A percentile compares a stretch with the other conserved stretches of the same genome.
These are phyloP conservation scores for Drosophila littoralis DNA, from an alignment of 1,140 invertebrate genomes.

Conservation along the genomic window DNA sequence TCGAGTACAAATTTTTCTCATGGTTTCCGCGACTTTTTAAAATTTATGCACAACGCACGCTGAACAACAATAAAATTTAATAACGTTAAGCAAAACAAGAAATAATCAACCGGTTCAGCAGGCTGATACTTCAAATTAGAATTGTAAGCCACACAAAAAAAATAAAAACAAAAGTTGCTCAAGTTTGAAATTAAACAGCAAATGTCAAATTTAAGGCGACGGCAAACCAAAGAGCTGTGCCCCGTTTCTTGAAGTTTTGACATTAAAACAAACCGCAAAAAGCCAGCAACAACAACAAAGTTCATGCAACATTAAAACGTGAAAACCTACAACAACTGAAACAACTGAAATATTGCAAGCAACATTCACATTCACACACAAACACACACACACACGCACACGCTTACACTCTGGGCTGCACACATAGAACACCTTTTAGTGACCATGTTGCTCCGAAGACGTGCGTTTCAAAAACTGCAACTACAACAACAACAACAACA, in stretches of 20 bases:
- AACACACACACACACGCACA: constrained; percentile 23
- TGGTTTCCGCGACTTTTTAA: constrained; percentile 47
- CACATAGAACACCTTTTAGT: constrained; percentile 45
- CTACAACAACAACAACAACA: constrained; percentile 34
- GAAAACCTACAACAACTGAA: constrained; percentile 59
- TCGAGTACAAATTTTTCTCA: constrained; percentile 4
- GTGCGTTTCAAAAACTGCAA: constrained; percentile 68
- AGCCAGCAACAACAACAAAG: constrained; percentile 50
- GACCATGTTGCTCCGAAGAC: constrained; percentile 64
- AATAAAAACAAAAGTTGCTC: constrained; percentile 16
- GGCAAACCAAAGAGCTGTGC: constrained; percentile 39
- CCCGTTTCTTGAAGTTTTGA: constrained; percentile 55
- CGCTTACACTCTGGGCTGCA: neutral
- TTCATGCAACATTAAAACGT: constrained; percentile 66
- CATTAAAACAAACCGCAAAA: constrained; percentile 50
- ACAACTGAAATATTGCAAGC: constrained; percentile 63
- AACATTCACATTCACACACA: constrained; percentile 55
- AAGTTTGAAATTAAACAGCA: constrained; percentile 50
- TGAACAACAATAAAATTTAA: constrained; percentile 52
- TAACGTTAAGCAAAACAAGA: constrained; percentile 45
- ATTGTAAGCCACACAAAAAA: constrained; percentile 60
- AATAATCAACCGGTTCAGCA: constrained; percentile 63
- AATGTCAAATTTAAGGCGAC: constrained; percentile 61
- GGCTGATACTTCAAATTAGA: constrained; percentile 33
- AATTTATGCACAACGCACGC: constrained; percentile 61